phyloP scores from a whole-genome alignment of 2,797 vertebrate species.

The Sebastes paucispinis region DNA sequence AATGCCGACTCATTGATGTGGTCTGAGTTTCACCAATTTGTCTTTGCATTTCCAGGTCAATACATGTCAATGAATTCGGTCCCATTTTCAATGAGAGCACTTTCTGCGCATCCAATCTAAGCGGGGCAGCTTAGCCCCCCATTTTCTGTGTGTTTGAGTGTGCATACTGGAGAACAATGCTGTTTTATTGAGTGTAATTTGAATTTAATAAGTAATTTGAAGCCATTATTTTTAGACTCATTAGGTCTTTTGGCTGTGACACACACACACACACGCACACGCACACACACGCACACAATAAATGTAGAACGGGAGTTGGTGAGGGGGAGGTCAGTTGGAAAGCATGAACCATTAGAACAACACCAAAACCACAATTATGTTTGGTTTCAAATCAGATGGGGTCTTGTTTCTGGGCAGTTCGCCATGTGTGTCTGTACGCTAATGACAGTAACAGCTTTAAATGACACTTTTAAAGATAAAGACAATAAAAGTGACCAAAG shows the following conservation, averaged over 20 bases:
- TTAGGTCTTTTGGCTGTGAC: conserved; percentile 45
- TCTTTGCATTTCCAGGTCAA: conserved; percentile 12
- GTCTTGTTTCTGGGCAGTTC: conserved; percentile 5
- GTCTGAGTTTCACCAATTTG: background rate
- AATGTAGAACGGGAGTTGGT: background rate
- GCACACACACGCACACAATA: conserved; percentile 13
- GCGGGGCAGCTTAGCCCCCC: background rate
- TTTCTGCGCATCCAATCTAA: conserved; percentile 16
- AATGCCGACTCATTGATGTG: background rate
- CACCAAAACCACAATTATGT: conserved; percentile 15
- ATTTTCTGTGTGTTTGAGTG: background rate
- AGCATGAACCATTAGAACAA: conserved; percentile 13
- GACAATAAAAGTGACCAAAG: conserved; percentile 16
- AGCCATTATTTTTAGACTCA: conserved; percentile 60
- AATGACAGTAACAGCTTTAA: conserved; percentile 4
- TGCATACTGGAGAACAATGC: conserved; percentile 29
- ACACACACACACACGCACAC: background rate
- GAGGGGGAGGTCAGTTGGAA: conserved; percentile 1
- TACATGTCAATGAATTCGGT: background rate
- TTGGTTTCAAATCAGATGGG: conserved; percentile 16
- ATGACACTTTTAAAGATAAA: conserved; percentile 4
- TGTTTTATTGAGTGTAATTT: conserved; percentile 49
- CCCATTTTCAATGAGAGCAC: background rate
- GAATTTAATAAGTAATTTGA: conserved; percentile 42
- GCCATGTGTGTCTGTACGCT: background rate